Percentiles rank a stretch among this genome's conserved stretches.
Evolutionary conservation across 2,888 invertebrate species (phyloP).

Genomic region (Diogma glabrata): DNA sequence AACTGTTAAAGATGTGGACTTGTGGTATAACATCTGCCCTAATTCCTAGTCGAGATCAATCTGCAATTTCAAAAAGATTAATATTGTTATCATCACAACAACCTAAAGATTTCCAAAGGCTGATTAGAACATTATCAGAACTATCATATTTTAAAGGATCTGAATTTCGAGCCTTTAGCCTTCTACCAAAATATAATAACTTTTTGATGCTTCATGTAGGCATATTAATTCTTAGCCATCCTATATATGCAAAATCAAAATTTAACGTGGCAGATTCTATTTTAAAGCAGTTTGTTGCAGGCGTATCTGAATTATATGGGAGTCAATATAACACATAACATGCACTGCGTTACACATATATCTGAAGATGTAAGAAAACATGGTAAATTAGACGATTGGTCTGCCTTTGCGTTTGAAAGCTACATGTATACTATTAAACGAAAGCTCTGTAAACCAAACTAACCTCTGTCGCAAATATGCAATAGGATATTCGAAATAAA

Average conservation of each 20-base stretch:
- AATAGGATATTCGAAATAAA: no score
- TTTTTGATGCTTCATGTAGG: background rate
- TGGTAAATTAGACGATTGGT: background rate
- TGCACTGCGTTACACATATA: background rate
- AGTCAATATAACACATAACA: background rate
- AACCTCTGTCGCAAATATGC: background rate
- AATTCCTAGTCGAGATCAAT: background rate
- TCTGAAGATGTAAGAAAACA: background rate
- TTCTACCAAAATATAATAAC: background rate
- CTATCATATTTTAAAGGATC: background rate
- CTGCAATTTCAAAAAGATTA: background rate
- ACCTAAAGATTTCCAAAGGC: background rate
- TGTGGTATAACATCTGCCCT: background rate
- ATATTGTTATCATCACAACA: background rate
- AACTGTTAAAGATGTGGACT: constrained; percentile 1
- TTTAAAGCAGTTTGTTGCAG: background rate
- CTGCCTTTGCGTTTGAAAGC: constrained; percentile 2
- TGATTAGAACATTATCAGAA: background rate
- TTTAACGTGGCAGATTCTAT: background rate
- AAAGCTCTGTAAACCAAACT: background rate
- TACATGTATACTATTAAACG: background rate
- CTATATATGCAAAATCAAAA: background rate
- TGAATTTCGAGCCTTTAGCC: background rate
- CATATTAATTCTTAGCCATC: background rate
- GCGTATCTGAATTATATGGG: background rate